Evolutionary conservation across 2,797 vertebrate species (phyloP), one percentile per base, ranked within the genome.

Genomic region (Okamejei kenojei): DNA sequence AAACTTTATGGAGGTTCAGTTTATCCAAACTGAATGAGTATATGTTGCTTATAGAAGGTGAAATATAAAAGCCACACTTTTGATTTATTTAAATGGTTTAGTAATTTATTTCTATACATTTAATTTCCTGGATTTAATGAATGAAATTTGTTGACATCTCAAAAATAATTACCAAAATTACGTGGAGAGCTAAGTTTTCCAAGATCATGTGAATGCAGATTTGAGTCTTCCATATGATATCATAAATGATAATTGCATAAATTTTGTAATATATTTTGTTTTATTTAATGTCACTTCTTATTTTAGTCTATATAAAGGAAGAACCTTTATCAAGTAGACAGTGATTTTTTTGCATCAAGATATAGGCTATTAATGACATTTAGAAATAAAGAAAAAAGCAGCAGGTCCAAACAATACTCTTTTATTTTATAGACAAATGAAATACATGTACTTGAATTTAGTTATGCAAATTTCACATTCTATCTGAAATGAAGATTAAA

Each of bases 21-120:
- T 76, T 92, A 7, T 76, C 90, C 23, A 32, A 74, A 35, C 68
- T 71, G 68, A 76, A 38, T 92, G 54, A 92, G 84, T 32, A 88
- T 63, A 68, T 88, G 61, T 76, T 76, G 71, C 76, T 54, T 92
- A 54, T 91, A 73, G 15, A 54, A 74, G 71, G 26, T 76, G 54
- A 74, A 74, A 92, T 92, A 92, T 13, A 92, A 92, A 92, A 92
- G 45, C 71, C 54, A 74, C 58, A 71, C 76, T 74, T 54, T 76
- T 92, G 71, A 76, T 92, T 92, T 92, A 92, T 76, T 74, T 17
- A 92, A 92, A 92, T 92, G 73, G 71, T 92, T 92, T 38, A 13
- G 90, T 92, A 76, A 76, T 45, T 54, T 76, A 23, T 54, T 92
- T 76, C 73, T 71, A 74, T 92, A 38, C 68, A 76, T 76, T 92